Base-by-base conservation (phyloP, 2,888 invertebrate species). In the Acleris cristana region DNA sequence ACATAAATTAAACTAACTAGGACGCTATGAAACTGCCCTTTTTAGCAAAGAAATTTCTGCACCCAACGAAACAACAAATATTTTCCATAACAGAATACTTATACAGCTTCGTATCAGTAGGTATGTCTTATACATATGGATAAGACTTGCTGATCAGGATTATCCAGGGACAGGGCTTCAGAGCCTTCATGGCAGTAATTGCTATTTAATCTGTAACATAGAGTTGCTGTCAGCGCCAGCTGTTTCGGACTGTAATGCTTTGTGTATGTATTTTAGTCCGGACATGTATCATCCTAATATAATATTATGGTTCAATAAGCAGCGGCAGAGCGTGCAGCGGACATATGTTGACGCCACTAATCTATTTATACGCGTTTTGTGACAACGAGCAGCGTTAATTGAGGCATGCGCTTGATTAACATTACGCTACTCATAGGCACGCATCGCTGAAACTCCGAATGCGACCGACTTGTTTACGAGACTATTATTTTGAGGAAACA, bases 371-470 rank as follows among this genome's bases (percentile, higher is more conserved):
- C 59, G 49, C 55, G 53, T 64, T 70, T 65, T 66, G 65, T 55
- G 64, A 57, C 56, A 56, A 62, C 57, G 49, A 21, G 40, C 52
- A 64, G 53, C 52, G 71, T 70, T 71, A 73, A 73, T 73, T 74
- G 72, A 56, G 19, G 67, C 65, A 66, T 69, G 71, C 64, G 65
- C 64, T 69, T 65, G 71, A 72, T 74, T 71, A 73, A 67, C 65
- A 58, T 63, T 61, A 44, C 57, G 34, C 40, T 40, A 14, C 40
- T 26, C 52, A 61, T 34, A 55, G 21, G 18, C 62, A 49, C 54
- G 55, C 55, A 34, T 53, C 52, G 23, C 30, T 40, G 58, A 68
- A 55, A 44, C 19, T 60, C 57, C 48, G 30, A 26, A 23, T 55
- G 53, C 45, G 54, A 40, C 44, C 12, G 49, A 66, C 58, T 57